A percentile compares a stretch with the other conserved stretches of the same genome.
Evolutionary conservation across 2,113 vertebrate species (phyloP).

Genomic region (Pachyramphus minor): DNA sequence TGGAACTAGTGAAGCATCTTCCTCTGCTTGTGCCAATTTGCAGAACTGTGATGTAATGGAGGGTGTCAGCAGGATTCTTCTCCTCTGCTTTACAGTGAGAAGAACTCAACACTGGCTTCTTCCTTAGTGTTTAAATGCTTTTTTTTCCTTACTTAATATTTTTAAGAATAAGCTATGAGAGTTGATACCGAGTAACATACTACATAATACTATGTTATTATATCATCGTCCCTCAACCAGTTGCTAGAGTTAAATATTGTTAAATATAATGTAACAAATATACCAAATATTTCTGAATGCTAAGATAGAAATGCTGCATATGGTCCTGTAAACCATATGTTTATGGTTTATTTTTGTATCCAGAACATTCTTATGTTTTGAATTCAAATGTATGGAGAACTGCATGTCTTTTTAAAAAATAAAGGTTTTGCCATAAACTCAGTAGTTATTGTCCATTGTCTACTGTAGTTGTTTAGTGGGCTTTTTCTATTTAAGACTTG

Average conservation of each 20-base stretch:
- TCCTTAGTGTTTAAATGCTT: neutral
- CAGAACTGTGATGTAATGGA: neutral
- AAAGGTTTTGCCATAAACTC: neutral
- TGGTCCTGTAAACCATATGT: neutral
- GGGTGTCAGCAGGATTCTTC: neutral
- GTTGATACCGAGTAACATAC: neutral
- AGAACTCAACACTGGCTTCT: neutral
- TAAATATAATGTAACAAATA: neutral
- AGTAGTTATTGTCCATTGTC: neutral
- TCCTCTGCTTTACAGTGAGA: neutral
- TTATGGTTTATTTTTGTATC: too few relatives aligned
- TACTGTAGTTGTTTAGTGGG: neutral
- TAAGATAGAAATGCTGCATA: neutral
- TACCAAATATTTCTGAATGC: neutral
- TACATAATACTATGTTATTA: neutral
- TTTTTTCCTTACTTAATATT: neutral
- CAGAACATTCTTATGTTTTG: neutral
- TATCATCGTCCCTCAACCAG: neutral
- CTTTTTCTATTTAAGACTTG: neutral
- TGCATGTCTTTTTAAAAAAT: neutral
- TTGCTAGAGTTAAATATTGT: neutral
- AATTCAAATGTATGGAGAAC: neutral
- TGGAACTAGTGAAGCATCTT: neutral
- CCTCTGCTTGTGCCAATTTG: neutral
- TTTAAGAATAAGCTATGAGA: neutral